Percentiles rank a stretch among this genome's conserved stretches.
Evolutionary conservation across 2,888 invertebrate genomes (phyloP).

Genomic region (Mellilla xanthometata): DNA sequence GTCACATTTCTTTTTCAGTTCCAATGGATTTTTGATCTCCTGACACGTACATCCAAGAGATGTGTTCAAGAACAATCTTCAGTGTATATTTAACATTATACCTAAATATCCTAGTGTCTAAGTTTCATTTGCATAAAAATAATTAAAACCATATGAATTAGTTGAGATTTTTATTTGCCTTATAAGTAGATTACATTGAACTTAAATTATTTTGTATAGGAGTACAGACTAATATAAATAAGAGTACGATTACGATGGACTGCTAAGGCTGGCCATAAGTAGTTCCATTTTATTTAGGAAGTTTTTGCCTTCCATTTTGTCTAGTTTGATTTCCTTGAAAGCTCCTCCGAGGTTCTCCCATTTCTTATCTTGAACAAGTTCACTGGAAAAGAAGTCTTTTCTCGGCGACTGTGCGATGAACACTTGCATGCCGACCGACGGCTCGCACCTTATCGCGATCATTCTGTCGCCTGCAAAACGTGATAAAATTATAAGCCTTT

Average conservation of each 20-base stretch:
- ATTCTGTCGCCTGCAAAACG: slow-evolving; percentile 85
- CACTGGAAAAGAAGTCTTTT: slow-evolving; percentile 93
- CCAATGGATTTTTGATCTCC: slow-evolving; percentile 60
- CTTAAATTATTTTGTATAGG: background rate
- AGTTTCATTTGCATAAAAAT: slow-evolving; percentile 68
- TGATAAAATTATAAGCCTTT: background rate
- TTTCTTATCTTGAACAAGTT: slow-evolving; percentile 93
- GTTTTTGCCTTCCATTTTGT: slow-evolving; percentile 97
- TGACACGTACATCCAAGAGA: slow-evolving; percentile 58
- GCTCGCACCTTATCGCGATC: slow-evolving; percentile 95
- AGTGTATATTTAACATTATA: slow-evolving; percentile 79
- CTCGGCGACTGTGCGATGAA: slow-evolving; percentile 94
- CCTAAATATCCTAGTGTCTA: slow-evolving; percentile 75
- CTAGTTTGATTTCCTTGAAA: slow-evolving; percentile 93
- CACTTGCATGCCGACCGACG: slow-evolving; percentile 94
- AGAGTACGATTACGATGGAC: slow-evolving; percentile 77
- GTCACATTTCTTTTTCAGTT: slow-evolving; percentile 55
- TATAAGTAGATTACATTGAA: slow-evolving; percentile 17
- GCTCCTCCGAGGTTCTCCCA: slow-evolving; percentile 98
- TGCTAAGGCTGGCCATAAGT: slow-evolving; percentile 94
- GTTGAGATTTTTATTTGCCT: slow-evolving; percentile 33
- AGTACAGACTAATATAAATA: background rate
- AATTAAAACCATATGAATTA: slow-evolving; percentile 39
- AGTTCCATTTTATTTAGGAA: slow-evolving; percentile 98
- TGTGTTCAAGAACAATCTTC: slow-evolving; percentile 76